A percentile compares a stretch with the other conserved stretches of the same genome.
Conservation (phyloP, 2,888 invertebrate genomes). For the Pseudococcus viburni region DNA sequence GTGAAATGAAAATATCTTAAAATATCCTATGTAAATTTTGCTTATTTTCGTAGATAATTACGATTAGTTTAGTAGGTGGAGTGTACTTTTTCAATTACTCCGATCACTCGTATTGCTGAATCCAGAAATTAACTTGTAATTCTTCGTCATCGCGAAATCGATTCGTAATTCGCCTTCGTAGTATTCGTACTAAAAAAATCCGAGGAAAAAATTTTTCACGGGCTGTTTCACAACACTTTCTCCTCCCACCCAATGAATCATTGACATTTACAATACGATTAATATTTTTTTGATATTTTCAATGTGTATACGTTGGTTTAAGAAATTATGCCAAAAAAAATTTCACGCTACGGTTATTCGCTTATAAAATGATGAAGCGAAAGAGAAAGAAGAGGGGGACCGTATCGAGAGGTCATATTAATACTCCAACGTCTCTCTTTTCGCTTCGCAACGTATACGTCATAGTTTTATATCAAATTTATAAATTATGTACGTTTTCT, state of each 20-base stretch:
- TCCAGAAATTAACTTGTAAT: too few species aligned
- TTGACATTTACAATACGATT: background rate
- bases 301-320: background rate
- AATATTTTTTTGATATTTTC: background rate
- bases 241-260: background rate
- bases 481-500: conserved; percentile 1
- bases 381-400: background rate
- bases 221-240: background rate
- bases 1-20: too few species aligned
- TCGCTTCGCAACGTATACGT: background rate
- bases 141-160: too few species aligned
- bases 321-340: background rate
- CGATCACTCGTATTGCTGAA: too few species aligned
- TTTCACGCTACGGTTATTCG: background rate
- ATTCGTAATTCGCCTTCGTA: too few species aligned
- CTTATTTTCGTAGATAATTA: too few species aligned
- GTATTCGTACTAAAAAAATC: too few species aligned
- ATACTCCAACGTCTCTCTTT: background rate
- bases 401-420: background rate
- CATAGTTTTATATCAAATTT: background rate
- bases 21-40: too few species aligned
- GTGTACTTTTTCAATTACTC: too few species aligned
- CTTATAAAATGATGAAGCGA: background rate
- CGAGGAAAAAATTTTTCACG: background rate
- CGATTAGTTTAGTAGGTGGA: too few species aligned